Conservation (phyloP, 2,113 vertebrate species). For the Passer montanus region DNA sequence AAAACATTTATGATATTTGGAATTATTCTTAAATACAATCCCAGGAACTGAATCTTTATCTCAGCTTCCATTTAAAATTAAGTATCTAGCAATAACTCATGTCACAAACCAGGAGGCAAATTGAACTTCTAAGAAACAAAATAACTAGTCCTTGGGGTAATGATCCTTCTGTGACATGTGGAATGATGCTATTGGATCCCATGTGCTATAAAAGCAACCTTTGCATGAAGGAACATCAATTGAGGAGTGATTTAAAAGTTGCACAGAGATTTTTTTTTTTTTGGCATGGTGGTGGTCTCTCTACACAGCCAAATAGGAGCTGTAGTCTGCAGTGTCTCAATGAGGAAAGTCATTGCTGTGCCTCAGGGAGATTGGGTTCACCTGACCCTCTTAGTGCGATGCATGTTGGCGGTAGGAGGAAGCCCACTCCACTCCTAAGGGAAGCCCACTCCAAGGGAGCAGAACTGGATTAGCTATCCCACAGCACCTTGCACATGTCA, state of each 20-base stretch:
- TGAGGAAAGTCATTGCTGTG: not conserved
- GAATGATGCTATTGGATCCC: not conserved
- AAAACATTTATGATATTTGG: not conserved
- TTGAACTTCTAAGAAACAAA: not conserved
- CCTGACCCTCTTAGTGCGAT: not conserved
- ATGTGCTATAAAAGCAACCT: not conserved
- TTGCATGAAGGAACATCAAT: not conserved
- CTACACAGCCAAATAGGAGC: not conserved
- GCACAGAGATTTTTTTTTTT: not conserved
- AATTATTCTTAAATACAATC: not conserved
- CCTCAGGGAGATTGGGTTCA: not conserved
- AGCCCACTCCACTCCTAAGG: not conserved
- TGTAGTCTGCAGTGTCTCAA: not conserved
- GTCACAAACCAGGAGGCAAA: not conserved
- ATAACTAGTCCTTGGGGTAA: not conserved
- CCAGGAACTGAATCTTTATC: not conserved
- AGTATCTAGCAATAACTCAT: not conserved
- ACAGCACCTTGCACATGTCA: accelerated
- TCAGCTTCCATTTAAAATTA: not conserved
- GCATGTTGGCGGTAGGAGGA: not conserved
- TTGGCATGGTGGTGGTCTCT: not conserved
- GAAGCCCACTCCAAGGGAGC: not conserved
- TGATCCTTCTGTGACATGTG: not conserved
- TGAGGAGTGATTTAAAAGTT: not conserved
- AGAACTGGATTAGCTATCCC: not conserved